Base-by-base conservation (phyloP, 92 coral and sea anemone genomes). In the Heliopora coerulea region DNA sequence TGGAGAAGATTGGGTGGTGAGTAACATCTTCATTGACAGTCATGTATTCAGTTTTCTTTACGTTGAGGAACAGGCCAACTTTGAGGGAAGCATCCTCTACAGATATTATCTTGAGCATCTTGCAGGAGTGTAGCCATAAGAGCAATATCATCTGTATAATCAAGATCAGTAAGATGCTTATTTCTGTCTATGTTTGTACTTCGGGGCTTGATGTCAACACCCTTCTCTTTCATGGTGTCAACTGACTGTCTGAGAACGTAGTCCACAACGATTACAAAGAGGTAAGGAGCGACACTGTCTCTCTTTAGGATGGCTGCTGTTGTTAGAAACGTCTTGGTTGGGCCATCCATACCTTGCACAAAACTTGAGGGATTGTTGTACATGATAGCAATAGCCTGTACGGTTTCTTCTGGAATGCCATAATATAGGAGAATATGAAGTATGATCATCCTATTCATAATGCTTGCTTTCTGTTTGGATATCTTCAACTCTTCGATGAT, bases 1-100 rank as follows among this genome's bases (percentile, higher is more conserved):
- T 56, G 32, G 79, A 56, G 25, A 37, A 52, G 33, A 73, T 52
- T 28, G 59, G 62, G 27, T 50, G 58, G 78, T 72, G 61, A 42
- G 50, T 42, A 27, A 44, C 64, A 49, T 54, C 49, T 32, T 42
- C 78, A 39, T 72, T 72, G 35, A 54, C 29, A 27, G 60, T 19
- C 60, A 54, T 54, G 29, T 54, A 54, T 26, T 59, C 65, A 27
- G 79, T 73, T 52, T 56, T 72, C 78, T 72, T 73, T 37, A 65
- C 79, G 23, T 73, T 73, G 79, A 73, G 67, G 40, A 73, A 73
- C 9, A 72, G 65, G 59, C 79, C 52, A 42, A 73, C 79, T 61
- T 56, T 56, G 52, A 52, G 65, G 49, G 79, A 59, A 48, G 67
- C 67, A 23, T 37, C 65, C 65, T 56, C 79, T 34, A 73, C 50